Conservation (phyloP, 2,113 vertebrate species). For the Oryzias melastigma region DNA sequence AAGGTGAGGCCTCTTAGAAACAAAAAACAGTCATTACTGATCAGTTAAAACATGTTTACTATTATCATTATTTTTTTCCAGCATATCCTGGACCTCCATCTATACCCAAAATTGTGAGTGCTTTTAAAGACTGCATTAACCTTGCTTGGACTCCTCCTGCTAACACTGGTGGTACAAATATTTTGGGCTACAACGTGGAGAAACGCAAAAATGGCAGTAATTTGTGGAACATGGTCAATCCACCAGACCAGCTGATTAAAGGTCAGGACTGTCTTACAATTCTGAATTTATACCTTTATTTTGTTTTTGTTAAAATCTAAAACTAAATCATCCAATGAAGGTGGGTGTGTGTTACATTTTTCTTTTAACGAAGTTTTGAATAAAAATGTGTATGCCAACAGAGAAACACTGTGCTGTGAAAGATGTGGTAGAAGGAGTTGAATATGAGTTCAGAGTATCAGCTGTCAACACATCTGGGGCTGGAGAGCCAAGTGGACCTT, state of each 20-base stretch:
- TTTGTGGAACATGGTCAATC: conserved; percentile 79
- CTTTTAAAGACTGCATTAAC: conserved; percentile 79
- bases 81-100: conserved; percentile 84
- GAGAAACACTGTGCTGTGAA: conserved; percentile 77
- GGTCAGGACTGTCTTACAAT: conserved; percentile 56
- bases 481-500: conserved; percentile 82
- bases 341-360: background rate
- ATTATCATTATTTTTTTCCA: conserved; percentile 50
- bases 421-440: conserved; percentile 80
- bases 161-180: conserved; percentile 76
- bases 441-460: conserved; percentile 88
- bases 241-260: conserved; percentile 63
- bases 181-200: conserved; percentile 86
- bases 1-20: conserved; percentile 71
- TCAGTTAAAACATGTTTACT: background rate
- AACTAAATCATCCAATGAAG: no score
- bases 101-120: conserved; percentile 78
- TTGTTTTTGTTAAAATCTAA: no score
- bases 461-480: conserved; percentile 85
- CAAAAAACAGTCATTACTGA: background rate
- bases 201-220: conserved; percentile 88
- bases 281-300: no score
- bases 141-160: conserved; percentile 82
- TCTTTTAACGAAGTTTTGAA: background rate
- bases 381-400: conserved; percentile 37